Evolutionary conservation across 2,888 invertebrate species (phyloP).

Genomic region (Saturnia japonica): DNA sequence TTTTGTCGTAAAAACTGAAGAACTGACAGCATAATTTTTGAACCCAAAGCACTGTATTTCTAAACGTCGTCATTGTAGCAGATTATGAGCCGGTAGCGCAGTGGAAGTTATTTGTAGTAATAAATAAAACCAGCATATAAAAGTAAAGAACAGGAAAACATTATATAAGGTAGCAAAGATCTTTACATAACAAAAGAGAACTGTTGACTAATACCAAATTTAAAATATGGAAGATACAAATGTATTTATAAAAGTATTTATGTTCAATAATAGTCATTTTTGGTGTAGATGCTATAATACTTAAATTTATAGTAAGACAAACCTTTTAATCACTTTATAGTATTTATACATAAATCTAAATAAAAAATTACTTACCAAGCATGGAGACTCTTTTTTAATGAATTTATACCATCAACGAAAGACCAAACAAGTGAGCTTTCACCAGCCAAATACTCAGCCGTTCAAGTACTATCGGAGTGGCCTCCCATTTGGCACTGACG

Average conservation of each 20-base stretch:
- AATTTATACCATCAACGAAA: constrained; percentile 87
- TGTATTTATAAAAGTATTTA: neutral
- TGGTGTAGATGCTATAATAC: neutral
- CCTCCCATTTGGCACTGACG: constrained; percentile 97
- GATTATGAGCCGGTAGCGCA: no score
- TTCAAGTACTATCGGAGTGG: constrained; percentile 95
- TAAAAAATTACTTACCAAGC: constrained; percentile 78
- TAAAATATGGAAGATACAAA: neutral
- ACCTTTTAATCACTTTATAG: neutral
- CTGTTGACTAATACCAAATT: no score
- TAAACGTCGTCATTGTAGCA: no score
- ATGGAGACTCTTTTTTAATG: constrained; percentile 82
- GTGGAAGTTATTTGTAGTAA: no score
- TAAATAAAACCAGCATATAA: no score
- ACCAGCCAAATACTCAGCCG: constrained; percentile 91
- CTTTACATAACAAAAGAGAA: no score
- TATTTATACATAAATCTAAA: neutral
- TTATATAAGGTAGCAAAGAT: no score
- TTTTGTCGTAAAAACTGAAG: no score
- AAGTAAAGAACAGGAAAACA: no score
- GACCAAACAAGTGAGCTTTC: constrained; percentile 92
- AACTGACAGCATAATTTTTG: no score
- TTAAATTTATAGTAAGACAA: neutral
- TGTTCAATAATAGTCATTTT: neutral
- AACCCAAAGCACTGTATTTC: no score